A percentile compares a stretch with the other conserved stretches of the same genome.
Evolutionary conservation across 2,797 vertebrate species (phyloP).

Genomic region (Xenops minutus): DNA sequence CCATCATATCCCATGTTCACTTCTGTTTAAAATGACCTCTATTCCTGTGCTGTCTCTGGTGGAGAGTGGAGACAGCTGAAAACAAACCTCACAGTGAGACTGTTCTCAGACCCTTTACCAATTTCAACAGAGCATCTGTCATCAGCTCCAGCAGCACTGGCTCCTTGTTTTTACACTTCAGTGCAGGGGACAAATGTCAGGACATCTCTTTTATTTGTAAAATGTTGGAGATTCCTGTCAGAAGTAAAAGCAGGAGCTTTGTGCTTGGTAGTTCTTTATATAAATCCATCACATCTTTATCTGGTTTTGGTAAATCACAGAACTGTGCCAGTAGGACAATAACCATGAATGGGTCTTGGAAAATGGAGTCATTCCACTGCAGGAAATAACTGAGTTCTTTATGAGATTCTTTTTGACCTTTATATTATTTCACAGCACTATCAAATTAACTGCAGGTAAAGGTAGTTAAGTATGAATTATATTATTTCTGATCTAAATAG

Average conservation of each 20-base stretch:
- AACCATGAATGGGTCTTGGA: not conserved
- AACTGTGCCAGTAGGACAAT: not conserved
- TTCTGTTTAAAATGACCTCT: not conserved
- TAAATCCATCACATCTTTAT: not conserved
- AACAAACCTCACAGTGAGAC: not conserved
- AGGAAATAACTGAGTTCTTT: not conserved
- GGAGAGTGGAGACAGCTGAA: not conserved
- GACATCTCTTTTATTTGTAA: not conserved
- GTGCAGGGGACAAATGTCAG: not conserved
- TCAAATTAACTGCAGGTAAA: not conserved
- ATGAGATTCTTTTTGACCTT: not conserved
- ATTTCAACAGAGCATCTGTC: not conserved
- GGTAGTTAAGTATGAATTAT: not conserved
- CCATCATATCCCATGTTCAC: not conserved
- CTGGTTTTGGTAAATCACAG: not conserved
- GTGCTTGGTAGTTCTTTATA: not conserved
- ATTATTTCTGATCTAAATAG: not conserved
- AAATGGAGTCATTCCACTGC: not conserved
- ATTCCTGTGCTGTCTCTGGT: fast-evolving
- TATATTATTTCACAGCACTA: not conserved
- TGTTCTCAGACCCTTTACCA: not conserved
- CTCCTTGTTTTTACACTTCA: not conserved
- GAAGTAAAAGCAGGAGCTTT: not conserved
- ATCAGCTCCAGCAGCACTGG: not conserved
- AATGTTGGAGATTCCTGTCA: not conserved